phyloP scores from a whole-genome alignment of 2,797 vertebrate genomes.

The Ispidina lecontei region DNA sequence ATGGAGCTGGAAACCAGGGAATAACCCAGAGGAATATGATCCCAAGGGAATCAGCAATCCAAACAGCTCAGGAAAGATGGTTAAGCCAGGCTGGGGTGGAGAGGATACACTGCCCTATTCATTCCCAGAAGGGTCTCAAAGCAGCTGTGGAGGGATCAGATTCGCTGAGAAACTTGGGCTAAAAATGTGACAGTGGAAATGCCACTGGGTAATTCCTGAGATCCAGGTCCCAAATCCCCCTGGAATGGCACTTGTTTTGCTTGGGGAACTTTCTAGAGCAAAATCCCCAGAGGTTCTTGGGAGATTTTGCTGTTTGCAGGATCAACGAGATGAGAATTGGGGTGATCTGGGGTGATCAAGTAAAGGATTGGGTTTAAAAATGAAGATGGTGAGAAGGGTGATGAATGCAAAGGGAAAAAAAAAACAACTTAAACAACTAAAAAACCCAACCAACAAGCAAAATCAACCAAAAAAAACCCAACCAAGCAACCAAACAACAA shows the following conservation, averaged over 20 bases:
- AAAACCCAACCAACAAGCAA: too few species aligned
- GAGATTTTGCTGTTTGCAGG: accelerated
- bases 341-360: accelerated
- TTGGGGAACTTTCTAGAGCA: background rate
- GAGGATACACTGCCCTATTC: background rate
- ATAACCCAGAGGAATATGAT: background rate
- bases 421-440: too few species aligned
- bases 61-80: background rate
- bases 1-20: background rate
- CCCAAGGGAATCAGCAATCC: background rate
- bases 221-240: background rate
- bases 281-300: background rate
- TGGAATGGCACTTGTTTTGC: accelerated
- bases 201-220: background rate
- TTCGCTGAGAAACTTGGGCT: background rate
- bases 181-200: background rate
- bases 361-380: accelerated
- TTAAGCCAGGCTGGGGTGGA: background rate
- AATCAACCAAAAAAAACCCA: too few species aligned
- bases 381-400: background rate
- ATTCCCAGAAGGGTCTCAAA: background rate
- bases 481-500: too few species aligned
- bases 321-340: accelerated
- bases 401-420: background rate
- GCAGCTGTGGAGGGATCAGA: background rate